Evolutionary conservation across 2,888 invertebrate species (phyloP).

Genomic region (Amphipoea oculea): DNA sequence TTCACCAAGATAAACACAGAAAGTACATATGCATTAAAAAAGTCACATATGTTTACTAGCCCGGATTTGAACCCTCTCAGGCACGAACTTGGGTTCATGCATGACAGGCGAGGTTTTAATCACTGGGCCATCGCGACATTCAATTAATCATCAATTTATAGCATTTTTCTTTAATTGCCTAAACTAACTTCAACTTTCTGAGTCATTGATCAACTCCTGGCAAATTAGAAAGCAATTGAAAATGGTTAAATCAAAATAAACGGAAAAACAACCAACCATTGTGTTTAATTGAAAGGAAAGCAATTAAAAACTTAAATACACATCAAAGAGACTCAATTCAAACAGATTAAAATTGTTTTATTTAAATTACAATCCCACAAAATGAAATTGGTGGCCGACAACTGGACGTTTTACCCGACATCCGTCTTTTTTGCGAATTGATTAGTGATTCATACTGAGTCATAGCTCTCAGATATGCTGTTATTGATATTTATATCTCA

Average conservation of each 20-base stretch:
- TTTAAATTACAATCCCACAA: constrained; percentile 9
- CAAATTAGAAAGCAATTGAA: background rate
- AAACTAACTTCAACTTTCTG: background rate
- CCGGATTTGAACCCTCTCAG: background rate
- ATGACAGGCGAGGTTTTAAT: background rate
- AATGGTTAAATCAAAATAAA: background rate
- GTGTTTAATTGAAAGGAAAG: background rate
- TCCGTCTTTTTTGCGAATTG: constrained; percentile 57
- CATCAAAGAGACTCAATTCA: constrained; percentile 21
- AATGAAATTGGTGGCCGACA: constrained; percentile 22
- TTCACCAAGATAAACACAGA: background rate
- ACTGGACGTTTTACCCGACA: constrained; percentile 31
- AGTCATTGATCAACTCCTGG: background rate
- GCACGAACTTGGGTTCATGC: background rate
- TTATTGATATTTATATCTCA: constrained; percentile 47
- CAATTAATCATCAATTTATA: background rate
- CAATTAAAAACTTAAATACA: constrained; percentile 24
- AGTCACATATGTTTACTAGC: background rate
- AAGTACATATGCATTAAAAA: background rate
- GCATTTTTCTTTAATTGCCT: background rate
- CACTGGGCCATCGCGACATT: background rate
- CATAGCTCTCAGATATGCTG: constrained; percentile 40
- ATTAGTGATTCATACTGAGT: constrained; percentile 63
- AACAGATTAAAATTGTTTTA: constrained; percentile 7
- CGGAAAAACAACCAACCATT: background rate